Evolutionary conservation across 2,113 vertebrate species (phyloP), one percentile per base, ranked within the genome.

Genomic region (Excalfactoria chinensis): DNA sequence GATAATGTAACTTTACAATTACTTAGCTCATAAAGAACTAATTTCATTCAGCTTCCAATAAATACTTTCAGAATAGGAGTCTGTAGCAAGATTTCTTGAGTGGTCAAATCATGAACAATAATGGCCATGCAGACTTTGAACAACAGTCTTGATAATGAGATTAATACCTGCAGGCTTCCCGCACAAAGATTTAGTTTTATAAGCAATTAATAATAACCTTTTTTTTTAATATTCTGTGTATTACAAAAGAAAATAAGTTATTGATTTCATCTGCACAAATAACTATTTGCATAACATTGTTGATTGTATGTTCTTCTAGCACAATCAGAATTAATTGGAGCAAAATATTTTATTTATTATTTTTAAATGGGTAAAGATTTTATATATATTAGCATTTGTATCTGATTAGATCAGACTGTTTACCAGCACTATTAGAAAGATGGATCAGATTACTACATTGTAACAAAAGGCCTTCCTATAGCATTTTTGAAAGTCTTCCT

Each of bases 211-310:
- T 96, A 96, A 96, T 80, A 96, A 86, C 93, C 28, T 85, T 51
- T 79, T 91, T 92, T 82, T 86, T 71, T 85, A 35, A 35, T 66
- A 90, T 97, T 95, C 91, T 87, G 89, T 97, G 90, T 94, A 94
- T 95, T 96, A 91, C 85, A 85, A 95, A 82, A 97, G 97, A 97
- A 98, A 97, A 97, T 98, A 97, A 97, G 96, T 97, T 96, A 97
- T 97, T 97, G 97, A 98, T 97, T 97, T 96, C 95, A 93, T 85
- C 95, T 91, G 88, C 95, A 97, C 97, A 97, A 97, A 97, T 95
- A 97, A 94, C 96, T 95, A 97, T 97, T 97, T 97, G 96, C 97
- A 97, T 97, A 97, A 89, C 92, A 82, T 58, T 80, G 96, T 92
- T 97, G 97, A 97, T 97, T 96, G 86, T 92, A 93, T 87, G 94